Base-by-base conservation (phyloP, 2,888 invertebrate genomes). In the Vanessa cardui region DNA sequence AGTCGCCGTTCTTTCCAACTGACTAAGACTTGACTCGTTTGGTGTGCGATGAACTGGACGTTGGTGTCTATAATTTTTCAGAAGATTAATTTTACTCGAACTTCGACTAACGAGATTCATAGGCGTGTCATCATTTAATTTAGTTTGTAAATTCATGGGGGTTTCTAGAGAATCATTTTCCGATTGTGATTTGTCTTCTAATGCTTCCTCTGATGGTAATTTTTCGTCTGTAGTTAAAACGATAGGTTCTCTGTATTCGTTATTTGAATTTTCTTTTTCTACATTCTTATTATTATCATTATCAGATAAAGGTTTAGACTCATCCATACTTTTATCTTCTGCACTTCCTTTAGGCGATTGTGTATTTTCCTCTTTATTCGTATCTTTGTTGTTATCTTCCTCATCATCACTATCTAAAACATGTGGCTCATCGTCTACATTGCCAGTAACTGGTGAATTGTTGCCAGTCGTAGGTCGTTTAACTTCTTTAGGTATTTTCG, bases 41-140 rank as follows among this genome's bases (percentile, higher is more conserved):
- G 82, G 81, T 1, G 89, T 78, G 26, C 90, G 83, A 66, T 74
- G 83, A 0, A 82, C 82, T 0, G 85, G 84, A 15, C 92, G 82
- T 70, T 92, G 92, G 76, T 93, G 93, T 77, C 93, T 85, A 71
- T 93, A 93, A 77, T 93, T 93, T 73, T 93, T 93, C 54, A 93
- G 71, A 45, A 90, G 78, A 73, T 90, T 93, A 26, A 89, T 90
- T 80, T 93, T 93, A 68, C 86, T 84, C 59, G 88, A 87, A 1
- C 81, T 82, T 12, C 83, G 79, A 47, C 84, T 86, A 3, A 77
- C 79, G 18, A 79, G 78, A 62, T 81, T 77, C 44, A 82, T 80
- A 18, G 80, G 73, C 44, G 78, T 71, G n/a, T 75, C 74, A 16
- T 77, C 75, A 58, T 72, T 74, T 45, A 70, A 50, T 62, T 73